These are phyloP conservation scores for Castor canadensis DNA, from an alignment of 2,113 vertebrate genomes.

Conservation along the genomic window DNA sequence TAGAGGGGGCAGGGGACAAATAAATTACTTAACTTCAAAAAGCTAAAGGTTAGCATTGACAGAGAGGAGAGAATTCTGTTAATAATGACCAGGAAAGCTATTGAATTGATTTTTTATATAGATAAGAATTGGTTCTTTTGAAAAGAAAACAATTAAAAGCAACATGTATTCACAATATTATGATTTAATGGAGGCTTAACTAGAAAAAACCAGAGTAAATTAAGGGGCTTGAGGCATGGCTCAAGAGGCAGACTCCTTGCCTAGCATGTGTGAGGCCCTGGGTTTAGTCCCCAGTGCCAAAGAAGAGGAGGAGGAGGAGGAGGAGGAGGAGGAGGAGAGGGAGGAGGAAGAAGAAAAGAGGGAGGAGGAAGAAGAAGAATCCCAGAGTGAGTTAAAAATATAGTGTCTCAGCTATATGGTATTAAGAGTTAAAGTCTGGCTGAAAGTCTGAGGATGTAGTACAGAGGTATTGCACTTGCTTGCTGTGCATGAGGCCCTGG, in stretches of 20 bases:
- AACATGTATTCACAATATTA: neutral
- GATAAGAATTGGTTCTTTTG: neutral
- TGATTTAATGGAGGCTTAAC: neutral
- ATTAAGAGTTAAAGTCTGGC: neutral
- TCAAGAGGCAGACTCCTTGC: too few species aligned
- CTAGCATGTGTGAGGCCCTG: too few species aligned
- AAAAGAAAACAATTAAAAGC: too few species aligned
- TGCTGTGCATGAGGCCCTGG: too few species aligned
- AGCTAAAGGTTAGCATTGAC: neutral
- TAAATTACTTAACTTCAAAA: constrained; percentile 22
- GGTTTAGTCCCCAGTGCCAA: too few species aligned
- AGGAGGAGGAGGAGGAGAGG: too few species aligned
- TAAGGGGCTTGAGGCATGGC: too few species aligned
- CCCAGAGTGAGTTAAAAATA: neutral
- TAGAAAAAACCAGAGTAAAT: too few species aligned
- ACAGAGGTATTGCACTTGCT: neutral
- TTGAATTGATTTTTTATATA: neutral
- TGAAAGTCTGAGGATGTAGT: neutral
- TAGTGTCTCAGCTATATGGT: neutral
- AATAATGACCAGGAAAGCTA: neutral
- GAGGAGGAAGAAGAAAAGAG: too few species aligned
- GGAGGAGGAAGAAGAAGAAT: too few species aligned
- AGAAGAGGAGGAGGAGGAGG: too few species aligned
- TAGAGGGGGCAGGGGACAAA: neutral
- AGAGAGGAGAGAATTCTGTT: neutral